Conservation (phyloP, 2,888 invertebrate species). For the Argyra leucocephala region DNA sequence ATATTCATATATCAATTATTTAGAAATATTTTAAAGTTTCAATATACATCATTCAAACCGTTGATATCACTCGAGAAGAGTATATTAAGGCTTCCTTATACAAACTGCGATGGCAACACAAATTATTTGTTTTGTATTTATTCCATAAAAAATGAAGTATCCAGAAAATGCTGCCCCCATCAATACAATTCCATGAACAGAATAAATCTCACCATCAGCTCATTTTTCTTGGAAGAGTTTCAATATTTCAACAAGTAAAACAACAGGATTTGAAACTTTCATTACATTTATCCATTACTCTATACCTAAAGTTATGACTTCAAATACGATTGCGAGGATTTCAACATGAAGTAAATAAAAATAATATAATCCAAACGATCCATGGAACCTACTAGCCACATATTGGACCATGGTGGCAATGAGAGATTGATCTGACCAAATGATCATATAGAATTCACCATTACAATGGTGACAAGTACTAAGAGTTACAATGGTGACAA, state of each 20-base stretch:
- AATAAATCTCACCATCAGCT: conserved; percentile 95
- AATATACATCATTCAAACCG: conserved; percentile 19
- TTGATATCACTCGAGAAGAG: conserved; percentile 17
- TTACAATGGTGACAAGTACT: too few relatives aligned
- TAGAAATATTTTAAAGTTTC: not conserved
- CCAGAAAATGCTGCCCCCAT: conserved; percentile 95
- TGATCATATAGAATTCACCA: conserved; percentile 98
- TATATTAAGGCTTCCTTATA: conserved; percentile 12
- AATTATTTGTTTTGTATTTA: too few relatives aligned
- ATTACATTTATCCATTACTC: conserved; percentile 98
- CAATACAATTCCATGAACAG: conserved; percentile 86
- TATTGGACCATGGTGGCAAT: conserved; percentile 99
- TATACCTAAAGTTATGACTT: conserved; percentile 88
- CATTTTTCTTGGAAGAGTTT: conserved; percentile 99
- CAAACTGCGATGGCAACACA: not conserved
- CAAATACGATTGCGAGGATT: conserved; percentile 98
- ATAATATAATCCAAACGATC: conserved; percentile 97
- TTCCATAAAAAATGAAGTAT: conserved; percentile 47
- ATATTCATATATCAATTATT: too few relatives aligned
- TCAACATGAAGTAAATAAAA: conserved; percentile 98
- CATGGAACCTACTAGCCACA: conserved; percentile 98
- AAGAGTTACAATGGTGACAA: too few relatives aligned
- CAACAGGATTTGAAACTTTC: conserved; percentile 99
- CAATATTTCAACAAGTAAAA: conserved; percentile 97
- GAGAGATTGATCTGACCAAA: conserved; percentile 98